Evolutionary conservation across 2,113 vertebrate species (phyloP), one percentile per base, ranked within the genome.

Genomic region (Todiramphus chloris): DNA sequence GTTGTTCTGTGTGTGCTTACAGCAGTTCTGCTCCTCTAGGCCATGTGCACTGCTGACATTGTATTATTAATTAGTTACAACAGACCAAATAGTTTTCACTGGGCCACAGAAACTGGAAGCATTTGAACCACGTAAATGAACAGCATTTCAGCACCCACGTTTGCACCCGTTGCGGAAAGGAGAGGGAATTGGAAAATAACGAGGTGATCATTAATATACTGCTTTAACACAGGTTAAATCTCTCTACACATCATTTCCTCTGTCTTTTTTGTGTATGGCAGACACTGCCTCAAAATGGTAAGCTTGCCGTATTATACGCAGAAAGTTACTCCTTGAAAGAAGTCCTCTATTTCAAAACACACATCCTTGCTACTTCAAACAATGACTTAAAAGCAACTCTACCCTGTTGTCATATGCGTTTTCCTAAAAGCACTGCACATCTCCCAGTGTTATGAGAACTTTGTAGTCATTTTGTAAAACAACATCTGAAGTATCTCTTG

Each of bases 41-140:
- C 17, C 53, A 25, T 16, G 24, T 46, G 59, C 74, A 80, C 21
- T 91, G 70, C 53, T 94, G 82, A 90, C 84, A 67, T 69, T 82
- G 37, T 67, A 53, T 69, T 93, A 94, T 67, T 67, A 82, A 48
- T 33, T 58, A 14, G 60, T 87, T 81, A 91, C 59, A 95, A 85
- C 69, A 94, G 96, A 56, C 83, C 33, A 9, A 70, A 68, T 35
- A 73, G 43, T 89, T 84, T 74, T 73, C 78, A 81, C 41, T 12
- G 11, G 4, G 11, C 83, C 72, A 91, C 39, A 51, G 37, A 79
- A 88, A 95, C 53, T 35, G 30, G 72, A 89, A 82, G 83, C 66
- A 87, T 89, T 82, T 89, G 86, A 96, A 90, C 77, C 90, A 83
- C 72, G 90, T 62, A 20, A 74, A 67, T 28, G 7, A 86, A 60